These are phyloP conservation scores for Ceratitis capitata DNA, from an alignment of 1,140 invertebrate species.

Conservation along the genomic window DNA sequence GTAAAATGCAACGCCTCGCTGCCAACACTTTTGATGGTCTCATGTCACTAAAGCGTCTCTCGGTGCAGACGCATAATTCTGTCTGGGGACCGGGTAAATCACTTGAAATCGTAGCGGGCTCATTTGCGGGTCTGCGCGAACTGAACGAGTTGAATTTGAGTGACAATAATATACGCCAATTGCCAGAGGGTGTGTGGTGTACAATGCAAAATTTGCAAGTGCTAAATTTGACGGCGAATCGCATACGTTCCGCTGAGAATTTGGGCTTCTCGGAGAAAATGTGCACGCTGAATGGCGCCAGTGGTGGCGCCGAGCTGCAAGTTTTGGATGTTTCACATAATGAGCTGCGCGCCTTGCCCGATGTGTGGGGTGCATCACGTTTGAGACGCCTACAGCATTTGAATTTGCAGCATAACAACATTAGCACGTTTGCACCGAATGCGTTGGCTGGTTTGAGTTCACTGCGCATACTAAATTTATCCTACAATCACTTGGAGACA, in stretches of 20 bases:
- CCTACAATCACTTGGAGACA: conserved; percentile 77
- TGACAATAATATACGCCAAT: conserved; percentile 76
- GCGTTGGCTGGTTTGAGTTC: conserved; percentile 75
- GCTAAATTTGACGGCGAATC: conserved; percentile 81
- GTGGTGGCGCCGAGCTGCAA: conserved; percentile 69
- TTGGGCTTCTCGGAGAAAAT: conserved; percentile 71
- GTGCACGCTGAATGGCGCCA: conserved; percentile 65
- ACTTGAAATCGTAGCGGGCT: conserved; percentile 71
- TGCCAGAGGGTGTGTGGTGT: conserved; percentile 79
- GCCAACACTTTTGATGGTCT: conserved; percentile 77
- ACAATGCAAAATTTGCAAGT: conserved; percentile 76
- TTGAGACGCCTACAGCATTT: conserved; percentile 77
- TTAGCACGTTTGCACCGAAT: conserved; percentile 73
- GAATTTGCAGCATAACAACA: conserved; percentile 79
- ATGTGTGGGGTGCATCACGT: conserved; percentile 74
- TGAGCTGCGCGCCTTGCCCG: conserved; percentile 73
- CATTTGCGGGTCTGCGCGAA: conserved; percentile 74
- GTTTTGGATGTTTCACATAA: conserved; percentile 78
- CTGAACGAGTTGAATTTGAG: conserved; percentile 77
- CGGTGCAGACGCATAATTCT: conserved; percentile 75
- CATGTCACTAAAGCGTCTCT: conserved; percentile 74
- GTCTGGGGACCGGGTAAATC: conserved; percentile 74
- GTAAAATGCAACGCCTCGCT: conserved; percentile 78
- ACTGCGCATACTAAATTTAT: conserved; percentile 79
- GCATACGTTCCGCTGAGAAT: conserved; percentile 74